A percentile compares a stretch with the other conserved stretches of the same genome.
These are phyloP conservation scores for Porites lutea DNA, from an alignment of 64 coral and sea anemone genomes.

Conservation along the genomic window DNA sequence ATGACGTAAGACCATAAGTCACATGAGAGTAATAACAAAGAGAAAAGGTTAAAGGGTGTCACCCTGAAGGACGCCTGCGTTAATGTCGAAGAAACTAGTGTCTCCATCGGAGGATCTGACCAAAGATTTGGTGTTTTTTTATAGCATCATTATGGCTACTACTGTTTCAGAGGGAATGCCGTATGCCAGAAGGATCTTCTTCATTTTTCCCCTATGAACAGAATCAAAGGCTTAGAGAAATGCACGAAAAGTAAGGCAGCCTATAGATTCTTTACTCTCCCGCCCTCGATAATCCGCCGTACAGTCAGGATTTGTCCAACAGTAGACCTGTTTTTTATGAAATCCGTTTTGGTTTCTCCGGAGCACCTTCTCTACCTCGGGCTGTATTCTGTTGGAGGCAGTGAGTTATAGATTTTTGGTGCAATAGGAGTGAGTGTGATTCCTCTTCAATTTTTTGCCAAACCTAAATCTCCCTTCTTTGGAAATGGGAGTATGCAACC, in stretches of 20 bases:
- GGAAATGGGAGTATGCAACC: conserved; percentile 28
- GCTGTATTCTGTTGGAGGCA: conserved; percentile 24
- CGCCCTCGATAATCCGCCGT: neutral
- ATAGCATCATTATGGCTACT: conserved; percentile 22
- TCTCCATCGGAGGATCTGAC: conserved; percentile 23
- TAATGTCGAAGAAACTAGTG: neutral
- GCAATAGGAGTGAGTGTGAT: conserved; percentile 9
- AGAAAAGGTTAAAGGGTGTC: too few species aligned
- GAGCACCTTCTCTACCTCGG: neutral
- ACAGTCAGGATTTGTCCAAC: conserved; percentile 34
- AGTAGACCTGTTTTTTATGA: conserved; percentile 5
- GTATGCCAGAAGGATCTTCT: conserved; percentile 39
- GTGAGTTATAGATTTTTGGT: conserved; percentile 35
- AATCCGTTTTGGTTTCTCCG: conserved; percentile 64
- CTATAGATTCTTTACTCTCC: neutral
- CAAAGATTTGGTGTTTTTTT: neutral
- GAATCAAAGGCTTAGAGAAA: conserved; percentile 26
- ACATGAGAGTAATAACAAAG: too few species aligned
- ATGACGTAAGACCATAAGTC: too few species aligned
- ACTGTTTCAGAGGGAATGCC: conserved; percentile 36
- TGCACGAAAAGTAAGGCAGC: neutral
- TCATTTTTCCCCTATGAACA: conserved; percentile 12
- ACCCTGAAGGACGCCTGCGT: too few species aligned
- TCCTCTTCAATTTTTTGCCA: conserved; percentile 37
- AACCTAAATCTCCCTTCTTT: conserved; percentile 54